These are phyloP conservation scores for Trypoxylus dichotomus DNA, from an alignment of 1,140 invertebrate genomes.

Conservation along the genomic window DNA sequence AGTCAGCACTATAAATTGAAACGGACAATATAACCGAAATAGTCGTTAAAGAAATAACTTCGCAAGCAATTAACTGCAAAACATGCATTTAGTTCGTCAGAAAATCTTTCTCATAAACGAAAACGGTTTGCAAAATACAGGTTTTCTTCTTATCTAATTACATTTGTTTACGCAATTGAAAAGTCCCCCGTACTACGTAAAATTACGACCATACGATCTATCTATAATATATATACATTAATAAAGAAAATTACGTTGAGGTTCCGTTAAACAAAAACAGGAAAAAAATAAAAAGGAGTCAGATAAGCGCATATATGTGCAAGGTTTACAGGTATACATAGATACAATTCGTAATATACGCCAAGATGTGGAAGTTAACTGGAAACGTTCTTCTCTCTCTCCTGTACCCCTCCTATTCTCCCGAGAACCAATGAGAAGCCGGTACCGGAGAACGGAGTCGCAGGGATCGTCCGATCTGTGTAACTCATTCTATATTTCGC, in stretches of 20 bases:
- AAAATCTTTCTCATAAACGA: too few species aligned
- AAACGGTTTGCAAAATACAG: too few species aligned
- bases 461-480: background rate
- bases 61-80: too few species aligned
- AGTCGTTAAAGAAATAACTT: too few species aligned
- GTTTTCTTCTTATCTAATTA: background rate
- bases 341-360: background rate
- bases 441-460: background rate
- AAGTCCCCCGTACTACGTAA: background rate
- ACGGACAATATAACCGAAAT: too few species aligned
- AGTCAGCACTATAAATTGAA: too few species aligned
- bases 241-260: constrained; percentile 11
- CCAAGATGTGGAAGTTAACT: background rate
- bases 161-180: background rate
- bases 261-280: constrained; percentile 14
- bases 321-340: background rate
- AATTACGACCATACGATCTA: background rate
- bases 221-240: background rate
- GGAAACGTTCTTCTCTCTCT: background rate
- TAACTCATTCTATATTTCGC: constrained; percentile 4
- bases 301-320: background rate
- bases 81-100: too few species aligned
- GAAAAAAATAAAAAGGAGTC: background rate
- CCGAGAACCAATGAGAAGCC: background rate
- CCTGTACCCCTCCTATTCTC: constrained; percentile 11